Conservation (phyloP, 2,113 vertebrate genomes). For the Spilogale gracilis region DNA sequence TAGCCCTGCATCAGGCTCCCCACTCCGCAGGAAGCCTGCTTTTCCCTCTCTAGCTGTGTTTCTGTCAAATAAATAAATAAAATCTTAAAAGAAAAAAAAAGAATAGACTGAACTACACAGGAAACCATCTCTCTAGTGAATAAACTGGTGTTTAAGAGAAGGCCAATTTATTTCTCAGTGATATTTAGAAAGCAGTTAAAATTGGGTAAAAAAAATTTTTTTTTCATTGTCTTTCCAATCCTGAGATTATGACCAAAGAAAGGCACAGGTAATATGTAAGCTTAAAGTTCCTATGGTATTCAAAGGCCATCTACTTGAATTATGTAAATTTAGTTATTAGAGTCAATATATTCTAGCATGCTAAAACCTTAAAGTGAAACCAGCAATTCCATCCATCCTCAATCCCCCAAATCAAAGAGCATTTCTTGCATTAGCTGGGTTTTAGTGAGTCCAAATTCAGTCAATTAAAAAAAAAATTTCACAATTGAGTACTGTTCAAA, state of each 20-base stretch:
- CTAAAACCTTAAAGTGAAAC: constrained; percentile 20
- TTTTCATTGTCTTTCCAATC: constrained; percentile 34
- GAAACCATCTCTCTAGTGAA: not conserved
- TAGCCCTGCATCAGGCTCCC: too few relatives aligned
- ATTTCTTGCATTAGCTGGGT: not conserved
- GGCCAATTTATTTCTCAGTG: not conserved
- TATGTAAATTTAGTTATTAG: not conserved
- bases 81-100: too few relatives aligned
- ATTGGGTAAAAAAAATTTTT: not conserved
- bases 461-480: not conserved
- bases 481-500: constrained; percentile 33
- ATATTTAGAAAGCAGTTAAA: not conserved
- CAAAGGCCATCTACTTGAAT: constrained; percentile 44
- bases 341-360: not conserved
- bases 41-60: too few relatives aligned
- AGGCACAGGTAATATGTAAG: not conserved
- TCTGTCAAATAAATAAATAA: too few relatives aligned
- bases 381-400: not conserved
- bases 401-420: not conserved
- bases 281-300: constrained; percentile 24
- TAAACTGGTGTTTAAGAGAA: not conserved
- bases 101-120: not conserved
- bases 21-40: too few relatives aligned
- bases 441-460: not conserved
- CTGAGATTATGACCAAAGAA: constrained; percentile 14